Percentiles rank a stretch among this genome's conserved stretches.
These are phyloP conservation scores for Caenorhabditis doughertyi DNA, from an alignment of 2,888 invertebrate genomes.

Conservation along the genomic window DNA sequence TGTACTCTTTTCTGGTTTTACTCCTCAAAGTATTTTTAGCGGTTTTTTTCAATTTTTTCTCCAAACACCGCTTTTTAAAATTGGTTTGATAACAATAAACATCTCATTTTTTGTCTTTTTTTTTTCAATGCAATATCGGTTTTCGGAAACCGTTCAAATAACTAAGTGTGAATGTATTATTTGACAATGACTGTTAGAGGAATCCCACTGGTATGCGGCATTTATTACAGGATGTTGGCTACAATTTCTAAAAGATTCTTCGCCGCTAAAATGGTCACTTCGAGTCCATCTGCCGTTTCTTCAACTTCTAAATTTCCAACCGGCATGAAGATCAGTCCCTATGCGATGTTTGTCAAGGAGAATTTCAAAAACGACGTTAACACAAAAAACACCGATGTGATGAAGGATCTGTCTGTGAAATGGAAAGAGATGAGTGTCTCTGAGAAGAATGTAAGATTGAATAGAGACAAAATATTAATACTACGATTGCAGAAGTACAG, in stretches of 20 bases:
- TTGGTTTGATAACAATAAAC: no score
- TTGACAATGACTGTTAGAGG: no score
- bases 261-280: slow-evolving; percentile 21
- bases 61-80: no score
- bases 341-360: slow-evolving; percentile 48
- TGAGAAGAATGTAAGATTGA: slow-evolving; percentile 22
- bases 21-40: no score
- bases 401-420: slow-evolving; percentile 39
- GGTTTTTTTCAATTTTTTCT: no score
- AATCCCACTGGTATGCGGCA: no score
- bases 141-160: no score
- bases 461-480: neutral
- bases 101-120: no score
- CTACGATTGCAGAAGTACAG: slow-evolving; percentile 27
- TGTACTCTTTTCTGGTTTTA: no score
- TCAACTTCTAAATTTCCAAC: slow-evolving; percentile 4
- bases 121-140: no score
- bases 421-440: slow-evolving; percentile 43
- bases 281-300: neutral
- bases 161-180: no score
- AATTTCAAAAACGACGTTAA: slow-evolving; percentile 36
- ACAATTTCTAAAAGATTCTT: neutral
- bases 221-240: neutral
- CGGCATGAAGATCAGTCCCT: slow-evolving; percentile 50
- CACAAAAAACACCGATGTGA: neutral